phyloP scores from a whole-genome alignment of 1,140 invertebrate genomes.

The Caenorhabditis latens region DNA sequence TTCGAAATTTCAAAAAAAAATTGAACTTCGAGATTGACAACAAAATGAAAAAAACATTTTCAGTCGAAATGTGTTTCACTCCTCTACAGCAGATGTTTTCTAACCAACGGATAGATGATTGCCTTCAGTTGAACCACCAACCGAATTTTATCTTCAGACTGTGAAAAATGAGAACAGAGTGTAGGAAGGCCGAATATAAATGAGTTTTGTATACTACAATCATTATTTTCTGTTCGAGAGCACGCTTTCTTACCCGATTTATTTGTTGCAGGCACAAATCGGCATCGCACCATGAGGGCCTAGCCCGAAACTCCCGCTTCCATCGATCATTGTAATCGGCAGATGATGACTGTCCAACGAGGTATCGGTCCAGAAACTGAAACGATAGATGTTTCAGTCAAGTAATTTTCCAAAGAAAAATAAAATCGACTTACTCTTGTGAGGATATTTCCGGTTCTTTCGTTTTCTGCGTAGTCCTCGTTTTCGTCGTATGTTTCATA shows the following conservation, averaged over 20 bases:
- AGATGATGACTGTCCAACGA: conserved; percentile 67
- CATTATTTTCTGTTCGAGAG: not conserved
- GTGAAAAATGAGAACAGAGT: not conserved
- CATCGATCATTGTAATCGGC: conserved; percentile 69
- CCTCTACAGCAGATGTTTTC: not conserved
- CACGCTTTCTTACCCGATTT: conserved; percentile 62
- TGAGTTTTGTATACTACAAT: not conserved
- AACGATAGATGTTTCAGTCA: conserved; percentile 45
- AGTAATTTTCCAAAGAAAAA: not conserved
- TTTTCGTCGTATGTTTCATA: conserved; percentile 53
- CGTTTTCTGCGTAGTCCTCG: conserved; percentile 4
- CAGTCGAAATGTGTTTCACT: not conserved
- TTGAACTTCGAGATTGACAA: not conserved
- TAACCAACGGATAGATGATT: not conserved
- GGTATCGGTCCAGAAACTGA: conserved; percentile 66
- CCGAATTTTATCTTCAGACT: not conserved
- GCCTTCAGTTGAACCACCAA: not conserved
- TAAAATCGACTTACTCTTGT: not conserved
- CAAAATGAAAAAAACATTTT: not conserved
- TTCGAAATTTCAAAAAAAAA: too few relatives aligned
- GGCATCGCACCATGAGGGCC: conserved; percentile 73
- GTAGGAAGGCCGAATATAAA: not conserved
- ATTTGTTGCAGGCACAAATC: conserved; percentile 72
- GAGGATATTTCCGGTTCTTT: conserved; percentile 7
- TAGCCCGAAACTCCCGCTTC: conserved; percentile 69